Evolutionary conservation across 2,797 vertebrate species (phyloP).

Genomic region (Clarias pachynema): DNA sequence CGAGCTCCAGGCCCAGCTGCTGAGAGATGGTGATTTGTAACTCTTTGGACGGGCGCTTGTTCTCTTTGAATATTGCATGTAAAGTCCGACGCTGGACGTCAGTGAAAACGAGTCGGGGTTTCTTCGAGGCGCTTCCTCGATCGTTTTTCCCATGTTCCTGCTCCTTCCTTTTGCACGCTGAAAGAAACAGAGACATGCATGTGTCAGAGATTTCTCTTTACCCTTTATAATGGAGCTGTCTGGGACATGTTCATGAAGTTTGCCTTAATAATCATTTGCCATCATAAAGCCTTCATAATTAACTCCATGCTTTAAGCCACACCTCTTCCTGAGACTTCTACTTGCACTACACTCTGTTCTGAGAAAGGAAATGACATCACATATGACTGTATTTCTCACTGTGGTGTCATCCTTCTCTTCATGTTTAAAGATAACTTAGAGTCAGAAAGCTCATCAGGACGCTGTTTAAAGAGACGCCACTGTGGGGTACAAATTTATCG

Average conservation of each 20-base stretch:
- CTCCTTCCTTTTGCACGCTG: constrained; percentile 98
- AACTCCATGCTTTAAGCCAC: not conserved
- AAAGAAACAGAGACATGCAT: constrained; percentile 41
- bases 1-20: constrained; percentile 96
- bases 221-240: not conserved
- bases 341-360: not conserved
- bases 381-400: not conserved
- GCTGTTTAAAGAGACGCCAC: not conserved
- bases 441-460: not conserved
- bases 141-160: constrained; percentile 92
- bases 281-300: not conserved
- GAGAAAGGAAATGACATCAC: not conserved
- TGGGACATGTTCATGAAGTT: not conserved
- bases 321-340: not conserved
- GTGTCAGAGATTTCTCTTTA: not conserved
- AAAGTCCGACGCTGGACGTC: constrained; percentile 98
- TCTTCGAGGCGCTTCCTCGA: constrained; percentile 89
- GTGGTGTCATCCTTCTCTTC: not conserved
- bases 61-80: constrained; percentile 99
- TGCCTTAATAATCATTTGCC: not conserved
- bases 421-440: not conserved
- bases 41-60: constrained; percentile 99
- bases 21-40: constrained; percentile 98
- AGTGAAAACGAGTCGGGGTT: constrained; percentile 96
- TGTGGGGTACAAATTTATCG: not conserved